These are phyloP conservation scores for Cranoglanis bouderius DNA, from an alignment of 2,113 vertebrate species.

Conservation along the genomic window DNA sequence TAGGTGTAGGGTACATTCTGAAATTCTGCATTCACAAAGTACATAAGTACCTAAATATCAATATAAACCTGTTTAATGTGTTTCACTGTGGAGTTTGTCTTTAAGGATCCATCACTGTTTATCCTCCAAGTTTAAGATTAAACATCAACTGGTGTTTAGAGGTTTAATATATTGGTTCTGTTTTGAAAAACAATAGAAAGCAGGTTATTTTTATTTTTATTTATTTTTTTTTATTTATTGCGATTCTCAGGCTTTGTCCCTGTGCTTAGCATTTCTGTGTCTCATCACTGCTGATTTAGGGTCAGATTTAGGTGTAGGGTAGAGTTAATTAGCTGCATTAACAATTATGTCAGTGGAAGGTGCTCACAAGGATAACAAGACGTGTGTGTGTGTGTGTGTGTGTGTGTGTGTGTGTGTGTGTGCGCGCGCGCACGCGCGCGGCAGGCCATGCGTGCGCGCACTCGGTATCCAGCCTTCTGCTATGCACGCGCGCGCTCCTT, in stretches of 20 bases:
- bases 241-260: not conserved
- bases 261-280: not conserved
- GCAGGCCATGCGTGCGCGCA: constrained; percentile 2
- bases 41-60: not conserved
- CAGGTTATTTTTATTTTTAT: not conserved
- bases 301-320: no score
- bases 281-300: constrained; percentile 25
- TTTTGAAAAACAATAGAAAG: not conserved
- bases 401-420: no score
- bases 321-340: no score
- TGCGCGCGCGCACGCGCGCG: not conserved
- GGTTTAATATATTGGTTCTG: not conserved
- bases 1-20: no score
- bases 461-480: not conserved
- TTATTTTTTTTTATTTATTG: not conserved
- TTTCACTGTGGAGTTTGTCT: not conserved
- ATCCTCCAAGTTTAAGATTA: not conserved
- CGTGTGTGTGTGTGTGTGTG: not conserved
- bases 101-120: not conserved
- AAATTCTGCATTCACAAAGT: not conserved
- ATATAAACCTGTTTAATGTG: not conserved
- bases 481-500: not conserved
- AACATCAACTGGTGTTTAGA: not conserved
- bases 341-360: not conserved
- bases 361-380: not conserved